phyloP scores from a whole-genome alignment of 2,888 invertebrate species.

The Cyaniris semiargus region DNA sequence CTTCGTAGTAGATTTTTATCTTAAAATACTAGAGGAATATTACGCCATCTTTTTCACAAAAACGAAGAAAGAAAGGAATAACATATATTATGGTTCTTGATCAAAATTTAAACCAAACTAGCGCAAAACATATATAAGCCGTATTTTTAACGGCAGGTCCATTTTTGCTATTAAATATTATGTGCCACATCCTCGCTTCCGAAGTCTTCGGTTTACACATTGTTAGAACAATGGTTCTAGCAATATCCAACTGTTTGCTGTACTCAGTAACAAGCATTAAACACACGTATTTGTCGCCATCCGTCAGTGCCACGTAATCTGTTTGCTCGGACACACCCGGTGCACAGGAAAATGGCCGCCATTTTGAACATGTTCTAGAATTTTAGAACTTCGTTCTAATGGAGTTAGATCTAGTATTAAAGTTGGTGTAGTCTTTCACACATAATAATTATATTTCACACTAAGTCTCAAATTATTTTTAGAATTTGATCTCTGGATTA shows the following conservation, averaged over 20 bases:
- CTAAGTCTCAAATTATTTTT: too few relatives aligned
- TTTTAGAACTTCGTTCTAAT: background rate
- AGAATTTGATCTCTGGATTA: too few relatives aligned
- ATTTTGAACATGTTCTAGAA: background rate
- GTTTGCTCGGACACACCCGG: slow-evolving; percentile 19
- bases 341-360: background rate
- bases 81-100: too few relatives aligned
- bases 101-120: too few relatives aligned
- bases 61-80: too few relatives aligned
- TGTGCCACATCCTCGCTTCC: background rate
- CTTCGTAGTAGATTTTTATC: too few relatives aligned
- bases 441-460: background rate
- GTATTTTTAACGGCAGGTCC: too few relatives aligned
- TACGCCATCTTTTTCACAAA: too few relatives aligned
- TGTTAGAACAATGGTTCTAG: background rate
- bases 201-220: background rate
- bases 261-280: background rate
- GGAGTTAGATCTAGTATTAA: background rate
- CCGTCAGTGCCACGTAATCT: slow-evolving; percentile 27
- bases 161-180: too few relatives aligned
- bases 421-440: background rate
- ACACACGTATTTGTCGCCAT: slow-evolving; percentile 20
- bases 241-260: background rate
- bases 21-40: too few relatives aligned
- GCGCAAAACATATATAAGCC: too few relatives aligned